Evolutionary conservation across 2,888 invertebrate genomes (phyloP).

Genomic region (Ormyrus rosae): DNA sequence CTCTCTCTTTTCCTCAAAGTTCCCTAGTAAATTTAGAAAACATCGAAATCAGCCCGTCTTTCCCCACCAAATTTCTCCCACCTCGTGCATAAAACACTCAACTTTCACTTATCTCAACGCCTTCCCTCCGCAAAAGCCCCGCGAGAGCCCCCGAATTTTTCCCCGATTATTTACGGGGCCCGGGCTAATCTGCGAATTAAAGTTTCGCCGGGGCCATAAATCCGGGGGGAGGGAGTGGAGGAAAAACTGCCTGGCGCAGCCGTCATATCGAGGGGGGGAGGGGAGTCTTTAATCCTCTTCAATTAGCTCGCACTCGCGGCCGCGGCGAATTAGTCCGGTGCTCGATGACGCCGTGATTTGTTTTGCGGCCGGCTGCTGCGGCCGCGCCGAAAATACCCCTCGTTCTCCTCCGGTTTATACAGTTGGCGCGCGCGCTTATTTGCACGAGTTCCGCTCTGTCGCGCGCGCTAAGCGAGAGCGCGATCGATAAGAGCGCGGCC

Average conservation of each 20-base stretch:
- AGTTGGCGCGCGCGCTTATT: too few relatives aligned
- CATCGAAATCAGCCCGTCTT: too few relatives aligned
- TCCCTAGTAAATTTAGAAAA: too few relatives aligned
- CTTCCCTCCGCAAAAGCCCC: background rate
- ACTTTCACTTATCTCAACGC: too few relatives aligned
- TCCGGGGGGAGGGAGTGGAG: background rate
- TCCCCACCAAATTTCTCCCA: too few relatives aligned
- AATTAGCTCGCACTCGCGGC: constrained; percentile 27
- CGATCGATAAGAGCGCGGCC: too few relatives aligned
- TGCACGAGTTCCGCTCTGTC: too few relatives aligned
- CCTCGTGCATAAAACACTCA: too few relatives aligned
- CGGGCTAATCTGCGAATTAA: constrained; percentile 39
- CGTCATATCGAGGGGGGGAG: constrained; percentile 12
- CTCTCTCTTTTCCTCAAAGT: too few relatives aligned
- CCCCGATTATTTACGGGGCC: constrained; percentile 14
- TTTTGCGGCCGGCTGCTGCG: background rate
- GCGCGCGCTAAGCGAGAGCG: too few relatives aligned
- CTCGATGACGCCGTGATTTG: constrained; percentile 17
- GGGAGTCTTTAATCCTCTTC: constrained; percentile 39
- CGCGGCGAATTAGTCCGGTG: constrained; percentile 6
- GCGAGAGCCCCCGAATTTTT: background rate
- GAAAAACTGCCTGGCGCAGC: constrained; percentile 34
- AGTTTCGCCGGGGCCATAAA: constrained; percentile 32
- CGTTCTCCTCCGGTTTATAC: too few relatives aligned
- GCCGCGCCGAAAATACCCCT: too few relatives aligned